phyloP scores from a whole-genome alignment of 2,113 vertebrate species.

The Baryphthengus martii region DNA sequence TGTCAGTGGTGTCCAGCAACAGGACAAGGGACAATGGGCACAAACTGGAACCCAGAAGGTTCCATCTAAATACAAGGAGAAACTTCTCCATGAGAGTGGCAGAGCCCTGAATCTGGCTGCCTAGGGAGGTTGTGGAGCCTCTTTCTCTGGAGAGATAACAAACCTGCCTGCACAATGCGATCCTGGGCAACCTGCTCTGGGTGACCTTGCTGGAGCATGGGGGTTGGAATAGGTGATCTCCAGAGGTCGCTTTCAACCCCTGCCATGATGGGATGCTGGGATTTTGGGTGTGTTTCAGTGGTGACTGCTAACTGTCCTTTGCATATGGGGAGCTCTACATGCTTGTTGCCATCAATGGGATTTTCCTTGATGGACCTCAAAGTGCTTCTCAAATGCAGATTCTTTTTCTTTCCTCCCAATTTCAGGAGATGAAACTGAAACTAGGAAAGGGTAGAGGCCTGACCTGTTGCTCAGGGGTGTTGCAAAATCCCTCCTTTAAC shows the following conservation, averaged over 20 bases:
- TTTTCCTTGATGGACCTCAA: background rate
- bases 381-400: background rate
- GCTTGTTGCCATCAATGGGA: background rate
- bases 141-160: too few species aligned
- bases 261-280: background rate
- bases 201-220: background rate
- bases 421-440: background rate
- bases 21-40: too few species aligned
- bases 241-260: background rate
- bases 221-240: background rate
- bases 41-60: too few species aligned
- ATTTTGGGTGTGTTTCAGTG: background rate
- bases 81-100: too few species aligned
- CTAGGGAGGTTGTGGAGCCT: too few species aligned
- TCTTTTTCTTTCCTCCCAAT: background rate
- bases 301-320: background rate
- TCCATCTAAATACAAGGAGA: too few species aligned
- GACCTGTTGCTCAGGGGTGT: background rate
- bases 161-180: background rate
- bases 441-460: background rate
- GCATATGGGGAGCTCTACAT: fast-evolving
- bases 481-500: background rate
- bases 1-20: too few species aligned
- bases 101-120: too few species aligned
- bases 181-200: background rate